Evolutionary conservation across 2,888 invertebrate genomes (phyloP).

Genomic region (Anodontia alba): DNA sequence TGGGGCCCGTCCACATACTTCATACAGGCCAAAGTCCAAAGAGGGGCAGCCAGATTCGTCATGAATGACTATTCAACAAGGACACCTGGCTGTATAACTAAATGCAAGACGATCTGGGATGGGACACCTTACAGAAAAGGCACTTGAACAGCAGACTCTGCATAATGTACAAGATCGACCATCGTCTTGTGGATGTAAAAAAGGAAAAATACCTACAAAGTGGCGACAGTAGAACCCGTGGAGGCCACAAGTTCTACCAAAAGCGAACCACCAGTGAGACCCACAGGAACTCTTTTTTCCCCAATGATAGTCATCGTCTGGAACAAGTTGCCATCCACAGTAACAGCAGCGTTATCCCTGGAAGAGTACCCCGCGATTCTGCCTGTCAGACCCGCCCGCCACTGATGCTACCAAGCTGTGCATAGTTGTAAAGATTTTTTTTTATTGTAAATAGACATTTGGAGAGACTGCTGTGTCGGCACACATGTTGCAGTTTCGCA

Average conservation of each 20-base stretch:
- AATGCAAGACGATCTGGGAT: slow-evolving; percentile 1
- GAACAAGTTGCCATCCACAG: not conserved
- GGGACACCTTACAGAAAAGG: too few relatives aligned
- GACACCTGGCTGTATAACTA: slow-evolving; percentile 5
- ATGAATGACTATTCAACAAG: not conserved
- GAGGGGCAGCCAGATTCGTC: not conserved
- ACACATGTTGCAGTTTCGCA: too few relatives aligned
- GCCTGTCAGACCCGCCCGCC: not conserved
- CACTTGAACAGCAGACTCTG: not conserved
- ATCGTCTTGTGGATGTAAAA: not conserved
- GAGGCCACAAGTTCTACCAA: too few relatives aligned
- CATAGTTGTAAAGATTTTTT: slow-evolving; percentile 10
- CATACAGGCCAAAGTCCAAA: not conserved
- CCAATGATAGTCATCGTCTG: not conserved
- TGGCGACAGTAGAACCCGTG: slow-evolving; percentile 10
- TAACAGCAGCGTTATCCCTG: not conserved
- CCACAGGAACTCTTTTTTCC: slow-evolving; percentile 1
- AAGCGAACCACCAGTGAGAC: not conserved
- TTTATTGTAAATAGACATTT: too few relatives aligned
- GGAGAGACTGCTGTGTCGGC: too few relatives aligned
- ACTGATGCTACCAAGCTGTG: not conserved
- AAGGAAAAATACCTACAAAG: slow-evolving; percentile 8
- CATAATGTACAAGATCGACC: not conserved
- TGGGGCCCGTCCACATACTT: not conserved
- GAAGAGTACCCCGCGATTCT: not conserved